Base-by-base conservation (phyloP, 2,888 invertebrate species). In the Drosophila melanocephala region DNA sequence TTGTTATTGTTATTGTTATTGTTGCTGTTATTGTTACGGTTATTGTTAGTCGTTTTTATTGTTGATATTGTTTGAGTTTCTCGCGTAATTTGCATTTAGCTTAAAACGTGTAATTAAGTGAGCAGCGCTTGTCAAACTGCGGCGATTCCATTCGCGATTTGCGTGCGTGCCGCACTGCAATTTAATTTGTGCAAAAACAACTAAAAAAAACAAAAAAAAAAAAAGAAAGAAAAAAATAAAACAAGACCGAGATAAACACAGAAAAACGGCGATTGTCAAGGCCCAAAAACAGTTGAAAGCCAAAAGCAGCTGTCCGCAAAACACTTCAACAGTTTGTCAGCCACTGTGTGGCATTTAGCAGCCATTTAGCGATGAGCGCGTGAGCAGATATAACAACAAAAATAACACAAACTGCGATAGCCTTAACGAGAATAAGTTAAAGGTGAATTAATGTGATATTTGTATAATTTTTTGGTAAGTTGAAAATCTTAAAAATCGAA, bases 71-170 rank as follows among this genome's bases (percentile, higher is more conserved):
- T 77, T 66, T 22, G 51, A 37, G 67, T 61, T 72, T 74, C 72
- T 79, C 65, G 73, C 63, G 77, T 77, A 72, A 86, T 88, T 85
- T 84, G 77, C 88, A 84, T 86, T 77, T 68, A 56, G 69, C 66
- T 68, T 26, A 63, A 65, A 16, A 64, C 55, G 55, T 72, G 74
- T 72, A 72, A 67, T 82, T 82, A 79, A 82, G 72, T n/a, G 39
- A 57, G 39, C 57, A 28, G 57, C 39, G 83, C 77, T 32, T 75
- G 75, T 75, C 71, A 77, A 85, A 87, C 77, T 69, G 73, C 57
- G 61, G 65, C 57, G 66, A 71, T 84, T 66, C 58, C 57, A 67
- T 61, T 81, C 73, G 75, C 73, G 65, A 78, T 79, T 66, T 66
- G 50, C 57, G 72, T 84, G 87, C 87, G 87, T 87, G 85, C 70